phyloP scores from a whole-genome alignment of 2,113 vertebrate genomes.

The Entelurus aequoreus region DNA sequence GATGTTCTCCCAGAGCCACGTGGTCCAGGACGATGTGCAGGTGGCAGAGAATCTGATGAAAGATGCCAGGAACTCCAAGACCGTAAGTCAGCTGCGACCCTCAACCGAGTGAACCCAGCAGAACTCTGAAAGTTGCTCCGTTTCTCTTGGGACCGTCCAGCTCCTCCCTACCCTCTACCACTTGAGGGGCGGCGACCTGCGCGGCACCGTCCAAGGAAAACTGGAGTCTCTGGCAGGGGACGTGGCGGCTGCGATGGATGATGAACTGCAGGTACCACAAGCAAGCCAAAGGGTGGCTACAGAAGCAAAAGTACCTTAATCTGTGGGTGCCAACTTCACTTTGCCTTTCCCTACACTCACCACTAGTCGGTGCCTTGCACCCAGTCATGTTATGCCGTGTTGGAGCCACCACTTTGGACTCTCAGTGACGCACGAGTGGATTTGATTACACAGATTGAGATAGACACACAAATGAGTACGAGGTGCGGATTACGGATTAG shows the following conservation, averaged over 20 bases:
- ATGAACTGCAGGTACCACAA: slow-evolving; percentile 84
- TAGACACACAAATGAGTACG: too few species aligned
- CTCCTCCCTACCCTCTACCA: slow-evolving; percentile 91
- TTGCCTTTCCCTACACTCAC: too few species aligned
- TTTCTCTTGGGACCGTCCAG: slow-evolving; percentile 53
- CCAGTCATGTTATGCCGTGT: too few species aligned
- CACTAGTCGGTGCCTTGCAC: too few species aligned
- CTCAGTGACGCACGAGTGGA: too few species aligned
- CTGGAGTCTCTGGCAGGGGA: slow-evolving; percentile 92
- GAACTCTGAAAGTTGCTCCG: background rate
- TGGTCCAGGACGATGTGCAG: slow-evolving; percentile 85
- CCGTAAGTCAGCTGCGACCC: slow-evolving; percentile 59
- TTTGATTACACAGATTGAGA: too few species aligned
- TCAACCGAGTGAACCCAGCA: background rate
- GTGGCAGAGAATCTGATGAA: slow-evolving; percentile 83
- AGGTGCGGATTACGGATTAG: too few species aligned
- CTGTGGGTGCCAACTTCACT: too few species aligned
- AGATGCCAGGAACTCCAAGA: slow-evolving; percentile 94
- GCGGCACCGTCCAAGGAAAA: slow-evolving; percentile 84
- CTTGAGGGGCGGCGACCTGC: slow-evolving; percentile 67
- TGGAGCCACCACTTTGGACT: too few species aligned
- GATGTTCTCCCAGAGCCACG: slow-evolving; percentile 71
- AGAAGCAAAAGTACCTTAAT: too few species aligned
- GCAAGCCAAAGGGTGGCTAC: background rate
- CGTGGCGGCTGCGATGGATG: slow-evolving; percentile 83